A percentile compares a stretch with the other conserved stretches of the same genome.
These are phyloP conservation scores for Isotomurus palustris DNA, from an alignment of 2,888 invertebrate species.

Conservation along the genomic window DNA sequence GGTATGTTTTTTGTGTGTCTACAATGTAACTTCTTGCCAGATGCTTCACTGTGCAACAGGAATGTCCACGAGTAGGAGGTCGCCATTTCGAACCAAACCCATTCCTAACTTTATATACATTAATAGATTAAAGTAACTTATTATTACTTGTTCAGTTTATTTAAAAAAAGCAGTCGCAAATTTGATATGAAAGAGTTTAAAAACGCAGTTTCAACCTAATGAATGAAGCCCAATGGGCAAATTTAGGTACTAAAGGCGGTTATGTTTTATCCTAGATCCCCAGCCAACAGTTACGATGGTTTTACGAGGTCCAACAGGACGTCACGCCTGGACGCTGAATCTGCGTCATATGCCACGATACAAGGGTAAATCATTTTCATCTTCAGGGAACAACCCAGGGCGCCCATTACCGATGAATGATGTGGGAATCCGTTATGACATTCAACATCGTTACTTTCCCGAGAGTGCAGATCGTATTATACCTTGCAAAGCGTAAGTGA, in stretches of 20 bases:
- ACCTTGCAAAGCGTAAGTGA: conserved; percentile 70
- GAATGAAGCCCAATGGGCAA: not conserved
- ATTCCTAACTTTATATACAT: not conserved
- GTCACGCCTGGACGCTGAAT: conserved; percentile 91
- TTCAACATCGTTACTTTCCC: conserved; percentile 71
- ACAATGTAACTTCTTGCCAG: no score
- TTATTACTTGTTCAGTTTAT: no score
- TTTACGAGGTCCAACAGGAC: conserved; percentile 87
- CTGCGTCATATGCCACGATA: conserved; percentile 80
- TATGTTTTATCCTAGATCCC: conserved; percentile 60
- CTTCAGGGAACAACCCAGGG: conserved; percentile 57
- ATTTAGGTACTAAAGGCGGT: not conserved
- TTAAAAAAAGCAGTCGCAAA: no score
- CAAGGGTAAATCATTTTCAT: conserved; percentile 55
- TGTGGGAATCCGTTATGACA: conserved; percentile 61
- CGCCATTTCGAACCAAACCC: no score
- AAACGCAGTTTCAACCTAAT: not conserved
- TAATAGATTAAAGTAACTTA: no score
- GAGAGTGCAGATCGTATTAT: conserved; percentile 73
- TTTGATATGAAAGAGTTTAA: not conserved
- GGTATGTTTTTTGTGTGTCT: conserved; percentile 51
- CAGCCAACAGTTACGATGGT: conserved; percentile 86
- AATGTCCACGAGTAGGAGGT: no score
- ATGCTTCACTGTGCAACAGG: no score
- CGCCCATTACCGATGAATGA: conserved; percentile 74